Percentiles rank a stretch among this genome's conserved stretches.
phyloP scores from a whole-genome alignment of 92 coral and sea anemone genomes.

The Pocillopora grandis region DNA sequence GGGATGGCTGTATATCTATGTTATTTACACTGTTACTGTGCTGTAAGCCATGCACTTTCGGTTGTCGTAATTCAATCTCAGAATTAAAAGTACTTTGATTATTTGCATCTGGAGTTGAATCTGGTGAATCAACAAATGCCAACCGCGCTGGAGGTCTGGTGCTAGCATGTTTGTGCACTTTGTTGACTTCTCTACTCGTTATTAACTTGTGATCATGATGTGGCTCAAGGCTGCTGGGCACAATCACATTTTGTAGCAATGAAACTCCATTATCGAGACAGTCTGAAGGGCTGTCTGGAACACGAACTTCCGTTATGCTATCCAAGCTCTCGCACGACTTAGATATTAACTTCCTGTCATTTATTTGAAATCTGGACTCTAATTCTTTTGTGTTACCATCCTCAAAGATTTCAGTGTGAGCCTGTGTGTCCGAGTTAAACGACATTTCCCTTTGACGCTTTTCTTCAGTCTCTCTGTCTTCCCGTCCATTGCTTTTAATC shows the following conservation, averaged over 20 bases:
- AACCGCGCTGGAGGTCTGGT: constrained; percentile 7
- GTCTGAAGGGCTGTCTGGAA: constrained; percentile 31
- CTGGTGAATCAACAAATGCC: constrained; percentile 33
- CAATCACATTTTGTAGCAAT: not conserved
- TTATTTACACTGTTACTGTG: not conserved
- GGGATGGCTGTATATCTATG: not conserved
- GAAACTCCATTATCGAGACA: not conserved
- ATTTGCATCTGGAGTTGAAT: not conserved
- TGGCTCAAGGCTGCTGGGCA: not conserved
- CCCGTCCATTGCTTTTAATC: not conserved
- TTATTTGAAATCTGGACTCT: not conserved
- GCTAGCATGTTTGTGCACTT: constrained; percentile 9
- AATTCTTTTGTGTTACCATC: not conserved
- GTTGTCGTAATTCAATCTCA: not conserved
- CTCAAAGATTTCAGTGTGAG: not conserved
- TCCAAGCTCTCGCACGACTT: constrained; percentile 33
- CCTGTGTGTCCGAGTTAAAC: not conserved
- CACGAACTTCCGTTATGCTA: constrained; percentile 29
- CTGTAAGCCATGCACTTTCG: not conserved
- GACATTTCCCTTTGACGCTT: not conserved
- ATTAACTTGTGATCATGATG: not conserved
- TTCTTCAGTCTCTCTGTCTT: not conserved
- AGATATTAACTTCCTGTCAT: constrained; percentile 5
- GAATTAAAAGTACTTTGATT: not conserved
- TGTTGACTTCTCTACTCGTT: not conserved